Evolutionary conservation across 1,140 invertebrate genomes (phyloP), one percentile per base, ranked within the genome.

Genomic region (Rhyacophila brunnea): DNA sequence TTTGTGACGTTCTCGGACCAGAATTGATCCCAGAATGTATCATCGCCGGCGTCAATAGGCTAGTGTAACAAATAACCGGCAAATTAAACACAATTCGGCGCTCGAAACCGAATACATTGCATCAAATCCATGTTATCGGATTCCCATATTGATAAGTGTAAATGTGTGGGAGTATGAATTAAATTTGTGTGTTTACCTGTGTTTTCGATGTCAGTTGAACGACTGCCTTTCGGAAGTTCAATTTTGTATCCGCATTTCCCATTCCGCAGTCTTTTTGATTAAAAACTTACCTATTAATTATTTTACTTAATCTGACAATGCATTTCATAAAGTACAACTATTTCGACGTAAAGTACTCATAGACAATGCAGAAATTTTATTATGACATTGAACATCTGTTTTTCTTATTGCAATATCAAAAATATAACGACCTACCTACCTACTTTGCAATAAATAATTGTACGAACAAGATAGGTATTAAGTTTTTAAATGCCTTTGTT

Each of bases 21-120:
- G 74, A 99, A 98, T 74, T 99, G 96, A 71, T 97, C 93, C 97
- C 97, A 99, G 74, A 99, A 99, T 58, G 83, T 83, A 67, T 98
- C 93, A 77, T 99, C 95, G 51, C 83, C 84, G 20, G 91, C 84
- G 74, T 96, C 92, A 53, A 96, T 91, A 23, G 92, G 91, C 92
- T 96, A 68, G 14, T 70, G 43, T 38, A 19, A 52, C 3, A 48
- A 11, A 45, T 18, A 45, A 18, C 5, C n/a, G 43, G 4, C 14
- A 18, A 2, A 6, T 45, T 40, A 13, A n/a, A 5, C 38, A 4
- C 5, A 40, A n/a, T 11, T 13, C 3, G 38, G 23, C 23, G 9
- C 9, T 5, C 9, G 3, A 28, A 3, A 13, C 5, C 38, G 38
- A n/a, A 40, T 3, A 11, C 11, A 40, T 40, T 40, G 3, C 4